Percentiles rank a stretch among this genome's conserved stretches.
Conservation (phyloP, 2,113 vertebrate genomes). For the Caranx melampygus region DNA sequence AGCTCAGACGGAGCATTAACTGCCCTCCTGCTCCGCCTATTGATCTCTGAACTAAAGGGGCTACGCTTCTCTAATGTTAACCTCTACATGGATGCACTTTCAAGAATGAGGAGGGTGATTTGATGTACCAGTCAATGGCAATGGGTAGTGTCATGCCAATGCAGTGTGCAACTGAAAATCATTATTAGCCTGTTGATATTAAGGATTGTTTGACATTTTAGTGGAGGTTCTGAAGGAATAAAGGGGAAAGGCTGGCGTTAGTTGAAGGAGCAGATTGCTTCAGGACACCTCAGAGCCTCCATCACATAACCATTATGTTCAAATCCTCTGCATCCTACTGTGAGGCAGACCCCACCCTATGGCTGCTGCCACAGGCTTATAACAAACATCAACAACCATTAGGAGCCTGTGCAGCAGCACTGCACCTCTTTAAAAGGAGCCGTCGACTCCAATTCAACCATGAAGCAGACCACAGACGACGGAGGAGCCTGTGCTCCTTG, state of each 20-base stretch:
- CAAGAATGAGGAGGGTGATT: too few species aligned
- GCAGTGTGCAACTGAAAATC: too few species aligned
- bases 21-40: too few species aligned
- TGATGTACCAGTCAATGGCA: too few species aligned
- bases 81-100: too few species aligned
- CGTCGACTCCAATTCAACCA: background rate
- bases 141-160: too few species aligned
- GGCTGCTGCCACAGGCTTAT: conserved; percentile 17
- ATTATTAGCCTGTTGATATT: too few species aligned
- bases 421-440: background rate
- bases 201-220: too few species aligned
- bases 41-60: too few species aligned
- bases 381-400: conserved; percentile 5
- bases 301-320: conserved; percentile 12
- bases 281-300: background rate
- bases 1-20: too few species aligned
- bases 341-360: conserved; percentile 14
- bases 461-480: background rate
- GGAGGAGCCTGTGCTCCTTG: background rate
- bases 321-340: conserved; percentile 2
- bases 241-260: background rate
- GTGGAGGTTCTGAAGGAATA: too few species aligned
- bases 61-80: too few species aligned
- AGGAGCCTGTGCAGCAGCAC: conserved; percentile 6
- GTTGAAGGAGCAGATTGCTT: background rate